phyloP scores from a whole-genome alignment of 2,888 invertebrate genomes.

The Lymantria monacha region DNA sequence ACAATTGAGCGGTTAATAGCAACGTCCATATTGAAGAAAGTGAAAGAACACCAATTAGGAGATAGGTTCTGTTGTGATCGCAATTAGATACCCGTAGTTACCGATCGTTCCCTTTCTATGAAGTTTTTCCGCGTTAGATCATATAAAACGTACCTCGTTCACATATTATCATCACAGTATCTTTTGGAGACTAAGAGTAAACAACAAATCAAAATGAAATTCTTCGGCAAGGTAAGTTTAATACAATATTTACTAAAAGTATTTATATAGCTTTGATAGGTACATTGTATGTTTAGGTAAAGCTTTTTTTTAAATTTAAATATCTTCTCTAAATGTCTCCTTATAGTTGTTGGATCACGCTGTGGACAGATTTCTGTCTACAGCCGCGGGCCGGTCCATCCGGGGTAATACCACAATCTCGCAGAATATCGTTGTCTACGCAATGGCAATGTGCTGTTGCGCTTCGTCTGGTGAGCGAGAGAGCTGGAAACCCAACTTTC shows the following conservation, averaged over 20 bases:
- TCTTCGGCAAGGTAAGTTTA: constrained; percentile 56
- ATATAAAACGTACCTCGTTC: constrained; percentile 58
- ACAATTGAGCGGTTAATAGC: neutral
- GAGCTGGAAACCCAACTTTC: too few relatives aligned
- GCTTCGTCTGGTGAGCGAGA: too few relatives aligned
- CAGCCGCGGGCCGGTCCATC: too few relatives aligned
- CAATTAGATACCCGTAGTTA: constrained; percentile 27
- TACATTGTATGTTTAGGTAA: too few relatives aligned
- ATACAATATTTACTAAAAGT: neutral
- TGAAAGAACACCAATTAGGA: constrained; percentile 29
- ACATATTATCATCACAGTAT: constrained; percentile 45
- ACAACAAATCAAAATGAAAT: constrained; percentile 49
- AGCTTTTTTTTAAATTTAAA: too few relatives aligned
- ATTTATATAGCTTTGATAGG: too few relatives aligned
- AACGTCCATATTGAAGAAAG: constrained; percentile 21
- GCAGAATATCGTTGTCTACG: too few relatives aligned
- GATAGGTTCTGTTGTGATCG: constrained; percentile 26
- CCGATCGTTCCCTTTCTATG: constrained; percentile 62
- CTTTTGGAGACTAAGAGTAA: constrained; percentile 24
- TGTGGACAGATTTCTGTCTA: too few relatives aligned
- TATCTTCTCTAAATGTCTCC: too few relatives aligned
- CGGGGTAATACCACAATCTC: too few relatives aligned
- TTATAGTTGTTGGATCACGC: too few relatives aligned
- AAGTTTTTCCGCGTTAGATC: constrained; percentile 60
- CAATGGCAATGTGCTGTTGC: too few relatives aligned